Percentiles rank a stretch among this genome's conserved stretches.
Conservation (phyloP, 2,113 vertebrate genomes). For the Ia io region DNA sequence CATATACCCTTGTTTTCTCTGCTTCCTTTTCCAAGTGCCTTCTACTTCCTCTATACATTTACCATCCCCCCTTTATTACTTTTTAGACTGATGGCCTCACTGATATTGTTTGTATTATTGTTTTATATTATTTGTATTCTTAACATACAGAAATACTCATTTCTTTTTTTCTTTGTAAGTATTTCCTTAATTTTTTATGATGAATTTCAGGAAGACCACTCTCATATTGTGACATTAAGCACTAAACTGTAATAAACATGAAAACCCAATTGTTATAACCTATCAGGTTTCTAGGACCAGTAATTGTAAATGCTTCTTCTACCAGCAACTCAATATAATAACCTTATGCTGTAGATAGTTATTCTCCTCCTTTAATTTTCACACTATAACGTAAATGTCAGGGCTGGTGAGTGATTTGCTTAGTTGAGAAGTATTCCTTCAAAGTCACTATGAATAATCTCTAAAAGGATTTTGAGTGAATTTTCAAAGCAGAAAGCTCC, state of each 20-base stretch:
- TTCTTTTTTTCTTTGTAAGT: constrained; percentile 17
- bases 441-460: constrained; percentile 5
- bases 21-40: constrained; percentile 11
- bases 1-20: background rate
- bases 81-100: background rate
- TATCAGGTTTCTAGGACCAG: constrained; percentile 3
- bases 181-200: constrained; percentile 3
- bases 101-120: constrained; percentile 23
- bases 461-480: background rate
- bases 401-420: background rate
- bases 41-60: background rate
- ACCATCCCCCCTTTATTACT: background rate
- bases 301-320: background rate
- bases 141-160: background rate
- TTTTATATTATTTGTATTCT: constrained; percentile 29
- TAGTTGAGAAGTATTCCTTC: constrained; percentile 23
- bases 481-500: constrained; percentile 12
- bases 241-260: constrained; percentile 20
- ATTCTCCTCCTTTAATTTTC: constrained; percentile 6
- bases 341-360: background rate
- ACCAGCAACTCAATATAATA: background rate
- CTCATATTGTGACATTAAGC: constrained; percentile 45
- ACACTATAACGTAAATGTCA: background rate
- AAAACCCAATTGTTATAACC: constrained; percentile 35
- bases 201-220: constrained; percentile 38